These are phyloP conservation scores for Cartodere bifasciata DNA, from an alignment of 2,888 invertebrate genomes.

Conservation along the genomic window DNA sequence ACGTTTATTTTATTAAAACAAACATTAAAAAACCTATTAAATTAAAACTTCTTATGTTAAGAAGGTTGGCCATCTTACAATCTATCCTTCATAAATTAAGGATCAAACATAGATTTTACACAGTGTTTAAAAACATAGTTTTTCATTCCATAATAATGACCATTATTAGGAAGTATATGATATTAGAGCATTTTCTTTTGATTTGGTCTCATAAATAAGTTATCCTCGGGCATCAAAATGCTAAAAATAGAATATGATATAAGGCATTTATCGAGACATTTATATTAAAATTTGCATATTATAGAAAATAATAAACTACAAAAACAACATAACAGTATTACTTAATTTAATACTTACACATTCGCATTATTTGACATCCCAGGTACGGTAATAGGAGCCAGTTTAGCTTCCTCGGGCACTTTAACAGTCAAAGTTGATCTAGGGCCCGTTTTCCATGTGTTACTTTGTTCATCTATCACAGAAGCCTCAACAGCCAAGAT, in stretches of 20 bases:
- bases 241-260: conserved; percentile 22
- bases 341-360: conserved; percentile 32
- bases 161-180: too few relatives aligned
- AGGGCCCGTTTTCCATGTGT: conserved; percentile 85
- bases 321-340: conserved; percentile 3
- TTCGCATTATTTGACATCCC: conserved; percentile 32
- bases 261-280: neutral
- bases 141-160: too few relatives aligned
- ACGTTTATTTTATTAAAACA: too few relatives aligned
- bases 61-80: too few relatives aligned
- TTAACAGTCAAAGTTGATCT: conserved; percentile 62
- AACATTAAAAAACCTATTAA: too few relatives aligned
- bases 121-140: too few relatives aligned
- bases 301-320: neutral
- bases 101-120: too few relatives aligned
- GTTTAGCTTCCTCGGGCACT: conserved; percentile 50
- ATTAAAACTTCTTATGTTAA: too few relatives aligned
- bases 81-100: too few relatives aligned
- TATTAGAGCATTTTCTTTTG: conserved; percentile 26
- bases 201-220: conserved; percentile 25
- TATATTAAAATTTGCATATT: neutral
- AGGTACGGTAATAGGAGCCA: conserved; percentile 31
- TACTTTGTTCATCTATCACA: conserved; percentile 71
- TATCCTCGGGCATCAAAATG: conserved; percentile 33
- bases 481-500: conserved; percentile 73